Percentiles rank a stretch among this genome's conserved stretches.
Conservation (phyloP, 1,140 invertebrate genomes). For the Saxidomus purpurata region DNA sequence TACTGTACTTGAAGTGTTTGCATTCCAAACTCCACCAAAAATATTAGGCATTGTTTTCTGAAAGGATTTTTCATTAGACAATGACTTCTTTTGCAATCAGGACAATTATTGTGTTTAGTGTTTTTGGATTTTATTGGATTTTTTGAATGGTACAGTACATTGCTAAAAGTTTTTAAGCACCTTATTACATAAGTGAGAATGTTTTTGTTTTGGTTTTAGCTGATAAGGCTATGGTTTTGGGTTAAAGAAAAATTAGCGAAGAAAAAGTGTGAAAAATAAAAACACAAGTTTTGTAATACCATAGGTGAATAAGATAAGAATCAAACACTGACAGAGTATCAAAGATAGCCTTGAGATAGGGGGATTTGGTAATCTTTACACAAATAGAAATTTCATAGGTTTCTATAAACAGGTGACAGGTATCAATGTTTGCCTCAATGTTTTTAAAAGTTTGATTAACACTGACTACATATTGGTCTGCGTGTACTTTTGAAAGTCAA, state of each 20-base stretch:
- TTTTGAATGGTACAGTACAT: not conserved
- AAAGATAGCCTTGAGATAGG: too few species aligned
- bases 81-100: not conserved
- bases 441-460: too few species aligned
- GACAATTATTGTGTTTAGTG: not conserved
- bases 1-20: not conserved
- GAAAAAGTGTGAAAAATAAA: constrained; percentile 7
- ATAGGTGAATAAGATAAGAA: too few species aligned
- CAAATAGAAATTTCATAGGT: not conserved
- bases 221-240: not conserved
- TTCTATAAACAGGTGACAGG: not conserved
- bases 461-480: too few species aligned
- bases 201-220: constrained; percentile 15
- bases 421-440: too few species aligned
- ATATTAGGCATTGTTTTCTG: not conserved
- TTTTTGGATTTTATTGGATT: not conserved
- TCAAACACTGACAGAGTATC: too few species aligned
- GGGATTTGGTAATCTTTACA: not conserved
- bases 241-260: not conserved
- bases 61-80: not conserved
- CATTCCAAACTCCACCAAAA: not conserved
- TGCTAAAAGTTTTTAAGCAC: not conserved
- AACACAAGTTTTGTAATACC: too few species aligned
- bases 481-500: too few species aligned
- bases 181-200: not conserved